These are phyloP conservation scores for Hyalella azteca DNA, from an alignment of 2,888 invertebrate genomes.

Conservation along the genomic window DNA sequence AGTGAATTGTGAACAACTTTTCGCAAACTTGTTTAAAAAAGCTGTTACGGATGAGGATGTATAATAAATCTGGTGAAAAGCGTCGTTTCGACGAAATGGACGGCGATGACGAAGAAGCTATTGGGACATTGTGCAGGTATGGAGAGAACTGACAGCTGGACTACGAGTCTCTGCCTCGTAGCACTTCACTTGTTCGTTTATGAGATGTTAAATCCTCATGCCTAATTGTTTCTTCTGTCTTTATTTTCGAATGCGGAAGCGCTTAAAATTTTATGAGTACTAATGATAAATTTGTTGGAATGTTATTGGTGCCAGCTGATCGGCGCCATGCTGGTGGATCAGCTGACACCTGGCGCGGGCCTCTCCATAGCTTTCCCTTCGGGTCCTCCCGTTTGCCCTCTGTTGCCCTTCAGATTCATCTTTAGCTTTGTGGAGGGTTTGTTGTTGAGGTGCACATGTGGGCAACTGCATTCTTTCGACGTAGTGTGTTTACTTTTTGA, in stretches of 20 bases:
- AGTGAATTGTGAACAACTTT: conserved; percentile 41
- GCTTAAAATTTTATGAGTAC: too few relatives aligned
- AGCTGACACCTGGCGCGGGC: conserved; percentile 34
- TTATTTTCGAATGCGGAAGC: too few relatives aligned
- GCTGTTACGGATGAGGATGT: conserved; percentile 54
- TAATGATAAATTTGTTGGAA: conserved; percentile 1
- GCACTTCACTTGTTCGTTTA: too few relatives aligned
- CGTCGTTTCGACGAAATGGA: conserved; percentile 57
- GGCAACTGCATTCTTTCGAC: neutral
- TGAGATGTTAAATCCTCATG: too few relatives aligned
- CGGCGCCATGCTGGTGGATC: conserved; percentile 33
- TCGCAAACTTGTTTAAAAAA: conserved; percentile 40
- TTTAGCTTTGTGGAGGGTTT: neutral
- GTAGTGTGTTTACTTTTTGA: neutral
- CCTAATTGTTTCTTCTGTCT: too few relatives aligned
- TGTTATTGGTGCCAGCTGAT: conserved; percentile 30
- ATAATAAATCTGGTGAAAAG: conserved; percentile 58
- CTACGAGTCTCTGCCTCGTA: too few relatives aligned
- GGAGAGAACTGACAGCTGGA: conserved; percentile 45
- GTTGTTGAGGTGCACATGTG: neutral
- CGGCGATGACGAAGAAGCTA: conserved; percentile 58
- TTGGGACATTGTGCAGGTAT: conserved; percentile 58
- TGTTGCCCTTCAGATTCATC: conserved; percentile 22
- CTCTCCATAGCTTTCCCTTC: conserved; percentile 29
- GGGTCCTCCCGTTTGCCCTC: conserved; percentile 33